These are phyloP conservation scores for Narcine bancroftii DNA, from an alignment of 2,113 vertebrate species.

Conservation along the genomic window DNA sequence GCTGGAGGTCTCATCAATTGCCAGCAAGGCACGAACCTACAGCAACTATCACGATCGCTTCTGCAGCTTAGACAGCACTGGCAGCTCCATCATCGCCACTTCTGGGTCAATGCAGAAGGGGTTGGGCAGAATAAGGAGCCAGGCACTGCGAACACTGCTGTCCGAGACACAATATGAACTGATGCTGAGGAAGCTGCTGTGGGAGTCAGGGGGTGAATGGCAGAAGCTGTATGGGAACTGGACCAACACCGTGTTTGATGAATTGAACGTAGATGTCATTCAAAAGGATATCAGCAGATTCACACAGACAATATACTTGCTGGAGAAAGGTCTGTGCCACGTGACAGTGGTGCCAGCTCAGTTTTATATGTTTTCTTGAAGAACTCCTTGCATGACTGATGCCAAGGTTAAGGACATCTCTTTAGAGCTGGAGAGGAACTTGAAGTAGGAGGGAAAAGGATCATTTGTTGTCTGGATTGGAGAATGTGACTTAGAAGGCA, in stretches of 20 bases:
- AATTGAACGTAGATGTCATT: conserved; percentile 47
- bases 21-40: conserved; percentile 45
- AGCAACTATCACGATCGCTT: conserved; percentile 46
- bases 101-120: not conserved
- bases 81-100: conserved; percentile 37
- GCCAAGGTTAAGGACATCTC: too few relatives aligned
- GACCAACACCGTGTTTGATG: conserved; percentile 46
- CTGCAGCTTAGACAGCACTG: not conserved
- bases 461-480: too few relatives aligned
- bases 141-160: conserved; percentile 45
- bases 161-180: conserved; percentile 51
- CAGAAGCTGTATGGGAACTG: conserved; percentile 42
- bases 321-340: conserved; percentile 53
- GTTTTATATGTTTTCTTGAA: not conserved
- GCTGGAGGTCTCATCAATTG: conserved; percentile 45
- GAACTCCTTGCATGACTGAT: too few relatives aligned
- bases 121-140: conserved; percentile 12
- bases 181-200: conserved; percentile 49
- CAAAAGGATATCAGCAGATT: conserved; percentile 51
- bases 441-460: too few relatives aligned
- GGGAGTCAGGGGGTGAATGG: conserved; percentile 55
- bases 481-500: too few relatives aligned
- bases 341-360: not conserved
- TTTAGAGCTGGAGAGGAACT: too few relatives aligned
- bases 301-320: conserved; percentile 46